These are phyloP conservation scores for Entomobrya multifasciata DNA, from an alignment of 2,888 invertebrate genomes.

Conservation along the genomic window DNA sequence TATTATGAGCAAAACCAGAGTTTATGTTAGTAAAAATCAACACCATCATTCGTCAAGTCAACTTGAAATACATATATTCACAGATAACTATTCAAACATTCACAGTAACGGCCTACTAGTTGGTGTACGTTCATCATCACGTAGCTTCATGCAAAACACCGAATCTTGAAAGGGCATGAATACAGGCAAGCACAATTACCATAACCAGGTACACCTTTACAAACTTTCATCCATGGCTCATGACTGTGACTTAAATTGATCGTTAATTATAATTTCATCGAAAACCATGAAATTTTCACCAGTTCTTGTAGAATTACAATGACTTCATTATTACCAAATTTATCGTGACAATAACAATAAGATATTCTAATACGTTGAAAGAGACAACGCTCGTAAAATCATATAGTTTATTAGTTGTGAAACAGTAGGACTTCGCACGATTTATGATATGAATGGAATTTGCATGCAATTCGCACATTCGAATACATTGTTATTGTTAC, in stretches of 20 bases:
- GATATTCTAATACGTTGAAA: slow-evolving; percentile 43
- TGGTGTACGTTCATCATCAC: no score
- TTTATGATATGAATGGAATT: slow-evolving; percentile 61
- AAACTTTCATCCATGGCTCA: neutral
- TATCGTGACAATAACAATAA: slow-evolving; percentile 43
- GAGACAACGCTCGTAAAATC: slow-evolving; percentile 50
- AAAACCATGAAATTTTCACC: slow-evolving; percentile 35
- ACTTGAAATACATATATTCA: no score
- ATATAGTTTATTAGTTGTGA: slow-evolving; percentile 64
- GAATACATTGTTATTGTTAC: neutral
- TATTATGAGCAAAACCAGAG: no score
- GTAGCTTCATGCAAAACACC: no score
- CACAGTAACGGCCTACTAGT: no score
- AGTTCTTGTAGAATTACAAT: slow-evolving; percentile 57
- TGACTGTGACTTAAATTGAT: neutral
- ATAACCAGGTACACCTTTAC: neutral
- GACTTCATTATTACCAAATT: slow-evolving; percentile 61
- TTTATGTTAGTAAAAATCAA: no score
- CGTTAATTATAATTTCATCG: slow-evolving; percentile 13
- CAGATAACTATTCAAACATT: no score
- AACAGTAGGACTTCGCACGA: slow-evolving; percentile 70
- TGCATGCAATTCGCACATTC: slow-evolving; percentile 68
- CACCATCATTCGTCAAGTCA: no score
- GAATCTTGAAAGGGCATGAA: no score
- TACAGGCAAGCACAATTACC: no score